A percentile compares a stretch with the other conserved stretches of the same genome.
Evolutionary conservation across 2,888 invertebrate genomes (phyloP).

Genomic region (Sesamia inferens): DNA sequence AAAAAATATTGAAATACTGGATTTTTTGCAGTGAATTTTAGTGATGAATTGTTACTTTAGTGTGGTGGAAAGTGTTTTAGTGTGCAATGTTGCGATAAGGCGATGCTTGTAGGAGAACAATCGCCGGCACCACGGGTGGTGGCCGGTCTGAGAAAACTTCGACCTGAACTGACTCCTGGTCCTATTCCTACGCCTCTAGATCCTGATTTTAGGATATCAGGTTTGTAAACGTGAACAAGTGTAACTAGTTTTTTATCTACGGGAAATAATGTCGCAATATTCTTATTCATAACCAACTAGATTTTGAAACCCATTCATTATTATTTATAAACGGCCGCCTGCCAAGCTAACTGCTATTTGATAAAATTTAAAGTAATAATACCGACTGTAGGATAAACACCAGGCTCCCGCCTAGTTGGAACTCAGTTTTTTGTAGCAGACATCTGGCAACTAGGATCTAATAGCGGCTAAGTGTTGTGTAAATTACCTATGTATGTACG

Average conservation of each 20-base stretch:
- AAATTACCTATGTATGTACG: background rate
- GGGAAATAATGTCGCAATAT: conserved; percentile 17
- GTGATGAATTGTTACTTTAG: conserved; percentile 70
- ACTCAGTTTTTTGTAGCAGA: conserved; percentile 40
- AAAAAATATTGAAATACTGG: conserved; percentile 47
- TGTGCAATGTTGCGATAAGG: conserved; percentile 83
- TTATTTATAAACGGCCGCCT: conserved; percentile 22
- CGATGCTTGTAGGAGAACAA: conserved; percentile 88
- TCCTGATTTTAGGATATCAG: conserved; percentile 87
- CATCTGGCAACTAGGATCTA: conserved; percentile 46
- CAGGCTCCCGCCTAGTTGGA: conserved; percentile 48
- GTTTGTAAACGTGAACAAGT: conserved; percentile 67
- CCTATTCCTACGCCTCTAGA: conserved; percentile 84
- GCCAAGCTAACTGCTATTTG: conserved; percentile 27
- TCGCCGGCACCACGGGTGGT: conserved; percentile 89
- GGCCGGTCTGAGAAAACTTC: conserved; percentile 87
- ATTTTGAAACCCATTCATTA: conserved; percentile 23
- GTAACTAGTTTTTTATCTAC: conserved; percentile 4
- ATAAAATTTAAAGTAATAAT: conserved; percentile 40
- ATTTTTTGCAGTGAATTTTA: conserved; percentile 57
- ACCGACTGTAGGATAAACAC: conserved; percentile 8
- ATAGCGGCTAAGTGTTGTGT: background rate
- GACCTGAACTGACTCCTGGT: conserved; percentile 86
- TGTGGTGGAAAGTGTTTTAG: conserved; percentile 77
- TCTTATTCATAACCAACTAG: conserved; percentile 31